Evolutionary conservation across 2,888 invertebrate species (phyloP).

Genomic region (Eumacrocentrus americanus): DNA sequence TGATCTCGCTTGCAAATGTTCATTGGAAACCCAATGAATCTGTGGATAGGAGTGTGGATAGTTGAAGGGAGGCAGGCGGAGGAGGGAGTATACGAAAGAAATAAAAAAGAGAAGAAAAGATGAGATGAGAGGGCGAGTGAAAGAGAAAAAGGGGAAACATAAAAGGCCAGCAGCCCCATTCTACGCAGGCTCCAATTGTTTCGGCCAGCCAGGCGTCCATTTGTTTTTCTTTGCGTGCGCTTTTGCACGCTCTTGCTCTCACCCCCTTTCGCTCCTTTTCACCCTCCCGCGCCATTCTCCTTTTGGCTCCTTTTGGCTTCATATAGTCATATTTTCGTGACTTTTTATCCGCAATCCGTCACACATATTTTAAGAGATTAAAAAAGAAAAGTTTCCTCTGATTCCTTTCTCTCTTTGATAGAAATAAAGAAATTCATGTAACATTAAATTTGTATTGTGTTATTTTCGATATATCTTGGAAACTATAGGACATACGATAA

Average conservation of each 20-base stretch:
- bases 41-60: not conserved
- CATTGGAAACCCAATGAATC: too few relatives aligned
- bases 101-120: conserved; percentile 25
- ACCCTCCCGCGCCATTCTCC: conserved; percentile 13
- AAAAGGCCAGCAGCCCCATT: conserved; percentile 57
- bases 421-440: too few relatives aligned
- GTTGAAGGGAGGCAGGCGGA: conserved; percentile 1
- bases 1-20: too few relatives aligned
- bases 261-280: too few relatives aligned
- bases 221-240: conserved; percentile 56
- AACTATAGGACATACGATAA: too few relatives aligned
- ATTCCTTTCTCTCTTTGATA: too few relatives aligned
- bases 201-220: conserved; percentile 54
- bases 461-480: too few relatives aligned
- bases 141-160: conserved; percentile 41
- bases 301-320: not conserved
- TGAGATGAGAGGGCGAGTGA: conserved; percentile 30
- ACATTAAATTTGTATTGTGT: too few relatives aligned
- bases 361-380: too few relatives aligned
- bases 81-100: conserved; percentile 13
- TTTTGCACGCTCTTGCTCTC: conserved; percentile 45
- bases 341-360: too few relatives aligned
- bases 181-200: conserved; percentile 56
- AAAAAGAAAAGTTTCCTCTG: not conserved
- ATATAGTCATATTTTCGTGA: not conserved